Percentiles rank a stretch among this genome's conserved stretches.
Conservation (phyloP, 2,888 invertebrate species). For the Neoaliturus tenellus region DNA sequence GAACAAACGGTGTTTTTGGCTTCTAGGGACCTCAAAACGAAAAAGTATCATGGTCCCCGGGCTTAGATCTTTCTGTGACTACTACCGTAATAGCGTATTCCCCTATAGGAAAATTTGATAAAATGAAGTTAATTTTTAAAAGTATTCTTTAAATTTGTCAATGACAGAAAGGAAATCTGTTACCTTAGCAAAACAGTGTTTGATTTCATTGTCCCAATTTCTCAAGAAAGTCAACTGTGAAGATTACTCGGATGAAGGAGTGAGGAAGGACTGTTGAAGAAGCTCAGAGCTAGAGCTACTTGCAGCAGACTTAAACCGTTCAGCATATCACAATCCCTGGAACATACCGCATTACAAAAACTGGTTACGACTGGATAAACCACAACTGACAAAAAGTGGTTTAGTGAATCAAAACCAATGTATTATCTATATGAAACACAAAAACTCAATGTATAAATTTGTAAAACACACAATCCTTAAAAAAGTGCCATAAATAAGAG, state of each 20-base stretch:
- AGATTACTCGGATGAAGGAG: constrained; percentile 75
- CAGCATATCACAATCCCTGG: constrained; percentile 76
- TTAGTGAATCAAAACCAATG: too few relatives aligned
- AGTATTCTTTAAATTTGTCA: not conserved
- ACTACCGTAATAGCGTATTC: too few relatives aligned
- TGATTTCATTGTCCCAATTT: constrained; percentile 77
- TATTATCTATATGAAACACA: too few relatives aligned
- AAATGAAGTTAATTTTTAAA: not conserved
- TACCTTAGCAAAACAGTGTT: constrained; percentile 62
- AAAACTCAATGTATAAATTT: too few relatives aligned
- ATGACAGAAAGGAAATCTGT: not conserved
- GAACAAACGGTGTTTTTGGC: too few relatives aligned
- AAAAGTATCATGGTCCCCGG: too few relatives aligned
- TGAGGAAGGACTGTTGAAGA: constrained; percentile 74
- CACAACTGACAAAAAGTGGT: too few relatives aligned
- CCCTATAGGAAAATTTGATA: too few relatives aligned
- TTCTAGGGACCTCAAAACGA: too few relatives aligned
- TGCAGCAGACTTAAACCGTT: constrained; percentile 75
- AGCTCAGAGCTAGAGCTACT: constrained; percentile 75
- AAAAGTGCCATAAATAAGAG: too few relatives aligned
- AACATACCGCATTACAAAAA: constrained; percentile 66
- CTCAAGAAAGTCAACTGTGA: constrained; percentile 78
- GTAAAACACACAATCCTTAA: too few relatives aligned
- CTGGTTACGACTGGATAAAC: not conserved
- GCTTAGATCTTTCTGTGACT: too few relatives aligned